Evolutionary conservation across 2,888 invertebrate species (phyloP).

Genomic region (Lasioglossum calceatum): DNA sequence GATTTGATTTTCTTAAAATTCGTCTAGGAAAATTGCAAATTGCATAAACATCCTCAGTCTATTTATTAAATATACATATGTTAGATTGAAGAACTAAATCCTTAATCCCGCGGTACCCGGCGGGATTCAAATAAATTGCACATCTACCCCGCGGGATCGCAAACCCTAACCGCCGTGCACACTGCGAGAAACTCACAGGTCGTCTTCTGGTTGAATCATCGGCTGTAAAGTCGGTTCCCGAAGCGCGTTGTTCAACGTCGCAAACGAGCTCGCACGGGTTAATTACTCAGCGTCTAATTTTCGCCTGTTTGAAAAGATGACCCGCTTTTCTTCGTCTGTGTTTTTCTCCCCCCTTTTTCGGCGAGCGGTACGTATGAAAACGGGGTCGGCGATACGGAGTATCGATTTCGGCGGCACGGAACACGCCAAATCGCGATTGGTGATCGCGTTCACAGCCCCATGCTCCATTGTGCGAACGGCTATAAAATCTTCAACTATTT

Average conservation of each 20-base stretch:
- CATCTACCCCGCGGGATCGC: no score
- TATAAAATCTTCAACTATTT: not conserved
- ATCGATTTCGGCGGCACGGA: constrained; percentile 58
- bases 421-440: constrained; percentile 41
- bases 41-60: no score
- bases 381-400: constrained; percentile 57
- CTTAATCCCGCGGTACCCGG: no score
- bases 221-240: not conserved
- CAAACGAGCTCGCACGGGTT: constrained; percentile 44
- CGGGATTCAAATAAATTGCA: no score
- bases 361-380: constrained; percentile 46
- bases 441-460: constrained; percentile 42
- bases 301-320: constrained; percentile 55
- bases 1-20: no score
- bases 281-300: constrained; percentile 59
- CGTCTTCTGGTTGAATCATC: not conserved
- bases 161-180: not conserved
- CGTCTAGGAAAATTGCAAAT: no score
- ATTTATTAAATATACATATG: no score
- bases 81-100: no score
- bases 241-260: constrained; percentile 13
- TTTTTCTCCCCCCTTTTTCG: not conserved
- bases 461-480: not conserved
- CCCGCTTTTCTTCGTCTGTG: constrained; percentile 54
- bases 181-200: not conserved